A percentile compares a stretch with the other conserved stretches of the same genome.
These are phyloP conservation scores for Tenthredo mesomela DNA, from an alignment of 2,888 invertebrate species.

Conservation along the genomic window DNA sequence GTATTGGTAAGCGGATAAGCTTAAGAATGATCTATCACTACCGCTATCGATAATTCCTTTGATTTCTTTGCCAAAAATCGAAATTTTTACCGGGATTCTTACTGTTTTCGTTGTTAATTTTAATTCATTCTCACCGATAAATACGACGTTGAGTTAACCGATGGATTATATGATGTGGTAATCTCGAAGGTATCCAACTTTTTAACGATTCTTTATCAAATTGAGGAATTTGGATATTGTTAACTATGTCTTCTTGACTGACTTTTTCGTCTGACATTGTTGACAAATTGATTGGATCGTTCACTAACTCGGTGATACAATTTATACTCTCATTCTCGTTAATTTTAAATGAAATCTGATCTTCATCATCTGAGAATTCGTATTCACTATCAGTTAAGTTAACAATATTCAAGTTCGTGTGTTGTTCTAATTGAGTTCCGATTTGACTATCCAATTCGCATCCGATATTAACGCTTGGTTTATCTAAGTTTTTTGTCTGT, in stretches of 20 bases:
- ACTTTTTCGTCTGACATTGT: not conserved
- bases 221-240: too few relatives aligned
- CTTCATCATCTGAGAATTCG: conserved; percentile 16
- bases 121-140: not conserved
- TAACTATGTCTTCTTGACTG: not conserved
- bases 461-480: not conserved
- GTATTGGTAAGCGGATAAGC: conserved; percentile 32
- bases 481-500: conserved; percentile 27
- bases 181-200: conserved; percentile 37
- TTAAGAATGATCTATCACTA: conserved; percentile 48
- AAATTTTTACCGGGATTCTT: conserved; percentile 51
- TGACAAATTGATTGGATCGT: not conserved
- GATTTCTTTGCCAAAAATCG: conserved; percentile 52
- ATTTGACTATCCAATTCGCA: not conserved
- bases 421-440: not conserved
- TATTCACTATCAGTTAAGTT: conserved; percentile 4
- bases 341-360: not conserved
- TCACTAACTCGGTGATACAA: not conserved
- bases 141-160: conserved; percentile 43
- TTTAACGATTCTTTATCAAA: not conserved
- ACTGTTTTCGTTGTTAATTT: conserved; percentile 48
- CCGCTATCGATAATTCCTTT: conserved; percentile 48
- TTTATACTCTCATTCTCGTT: not conserved
- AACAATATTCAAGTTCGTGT: not conserved
- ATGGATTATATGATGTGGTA: conserved; percentile 24